phyloP scores from a whole-genome alignment of 1,140 invertebrate genomes.

The Dendroctonus valens region DNA sequence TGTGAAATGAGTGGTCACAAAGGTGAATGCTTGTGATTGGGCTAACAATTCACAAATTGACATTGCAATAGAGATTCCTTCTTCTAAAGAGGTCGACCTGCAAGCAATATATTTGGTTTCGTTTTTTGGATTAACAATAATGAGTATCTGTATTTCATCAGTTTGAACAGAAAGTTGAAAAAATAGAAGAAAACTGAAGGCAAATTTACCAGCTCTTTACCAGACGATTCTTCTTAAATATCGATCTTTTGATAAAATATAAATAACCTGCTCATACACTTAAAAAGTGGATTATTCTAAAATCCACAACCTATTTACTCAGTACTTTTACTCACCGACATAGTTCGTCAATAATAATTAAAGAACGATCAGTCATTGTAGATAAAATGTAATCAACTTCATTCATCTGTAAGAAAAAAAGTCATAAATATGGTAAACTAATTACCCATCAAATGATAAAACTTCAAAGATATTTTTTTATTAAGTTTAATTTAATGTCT shows the following conservation, averaged over 20 bases:
- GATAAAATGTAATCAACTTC: constrained; percentile 78
- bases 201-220: not conserved
- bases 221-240: too few relatives aligned
- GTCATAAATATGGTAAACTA: too few relatives aligned
- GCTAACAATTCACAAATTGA: constrained; percentile 76
- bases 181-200: not conserved
- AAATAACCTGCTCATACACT: too few relatives aligned
- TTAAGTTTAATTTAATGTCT: too few relatives aligned
- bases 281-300: not conserved
- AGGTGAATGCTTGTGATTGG: constrained; percentile 67
- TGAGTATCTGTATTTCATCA: not conserved
- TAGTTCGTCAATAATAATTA: constrained; percentile 87
- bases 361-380: constrained; percentile 65
- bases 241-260: too few relatives aligned
- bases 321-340: constrained; percentile 51
- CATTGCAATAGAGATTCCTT: constrained; percentile 81
- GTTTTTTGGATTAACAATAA: not conserved
- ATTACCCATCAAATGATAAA: too few relatives aligned
- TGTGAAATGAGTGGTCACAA: constrained; percentile 82
- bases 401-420: constrained; percentile 68
- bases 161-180: not conserved
- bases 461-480: too few relatives aligned
- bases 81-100: constrained; percentile 74
- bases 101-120: not conserved
- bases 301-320: not conserved